These are phyloP conservation scores for Pseudorasbora parva DNA, from an alignment of 2,113 vertebrate genomes.

Conservation along the genomic window DNA sequence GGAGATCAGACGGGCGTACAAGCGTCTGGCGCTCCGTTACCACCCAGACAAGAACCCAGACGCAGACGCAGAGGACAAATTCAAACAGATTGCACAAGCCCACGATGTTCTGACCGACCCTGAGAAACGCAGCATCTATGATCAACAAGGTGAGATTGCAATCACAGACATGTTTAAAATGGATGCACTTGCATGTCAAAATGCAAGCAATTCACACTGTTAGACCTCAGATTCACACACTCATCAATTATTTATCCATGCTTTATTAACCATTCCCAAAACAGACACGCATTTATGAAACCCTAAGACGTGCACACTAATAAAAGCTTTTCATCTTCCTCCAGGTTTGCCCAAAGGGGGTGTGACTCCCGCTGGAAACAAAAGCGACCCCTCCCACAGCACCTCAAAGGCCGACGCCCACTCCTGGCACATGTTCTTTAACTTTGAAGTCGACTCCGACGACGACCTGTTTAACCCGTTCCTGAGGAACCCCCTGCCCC, in stretches of 20 bases:
- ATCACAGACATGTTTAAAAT: neutral
- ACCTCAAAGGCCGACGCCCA: slow-evolving; percentile 87
- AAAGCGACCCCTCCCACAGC: slow-evolving; percentile 83
- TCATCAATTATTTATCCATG: slow-evolving; percentile 52
- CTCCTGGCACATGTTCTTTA: slow-evolving; percentile 93
- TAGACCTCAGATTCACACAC: neutral
- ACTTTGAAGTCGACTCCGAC: slow-evolving; percentile 85
- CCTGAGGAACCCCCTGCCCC: slow-evolving; percentile 86
- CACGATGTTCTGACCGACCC: slow-evolving; percentile 93
- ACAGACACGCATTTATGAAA: neutral
- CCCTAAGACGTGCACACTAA: neutral
- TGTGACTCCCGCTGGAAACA: slow-evolving; percentile 80
- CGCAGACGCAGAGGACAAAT: slow-evolving; percentile 90
- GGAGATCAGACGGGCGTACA: slow-evolving; percentile 96
- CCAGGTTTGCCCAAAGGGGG: slow-evolving; percentile 85
- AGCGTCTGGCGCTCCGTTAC: slow-evolving; percentile 96
- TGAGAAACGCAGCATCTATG: slow-evolving; percentile 88
- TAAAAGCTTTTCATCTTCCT: neutral
- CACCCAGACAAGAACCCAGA: slow-evolving; percentile 98
- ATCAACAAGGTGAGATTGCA: slow-evolving; percentile 92
- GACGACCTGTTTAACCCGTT: slow-evolving; percentile 88
- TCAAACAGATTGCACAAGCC: slow-evolving; percentile 96
- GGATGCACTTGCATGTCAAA: neutral
- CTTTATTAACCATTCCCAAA: slow-evolving; percentile 10
- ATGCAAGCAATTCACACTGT: neutral